A percentile compares a stretch with the other conserved stretches of the same genome.
These are phyloP conservation scores for Leucoraja erinaceus DNA, from an alignment of 2,113 vertebrate genomes.

Conservation along the genomic window DNA sequence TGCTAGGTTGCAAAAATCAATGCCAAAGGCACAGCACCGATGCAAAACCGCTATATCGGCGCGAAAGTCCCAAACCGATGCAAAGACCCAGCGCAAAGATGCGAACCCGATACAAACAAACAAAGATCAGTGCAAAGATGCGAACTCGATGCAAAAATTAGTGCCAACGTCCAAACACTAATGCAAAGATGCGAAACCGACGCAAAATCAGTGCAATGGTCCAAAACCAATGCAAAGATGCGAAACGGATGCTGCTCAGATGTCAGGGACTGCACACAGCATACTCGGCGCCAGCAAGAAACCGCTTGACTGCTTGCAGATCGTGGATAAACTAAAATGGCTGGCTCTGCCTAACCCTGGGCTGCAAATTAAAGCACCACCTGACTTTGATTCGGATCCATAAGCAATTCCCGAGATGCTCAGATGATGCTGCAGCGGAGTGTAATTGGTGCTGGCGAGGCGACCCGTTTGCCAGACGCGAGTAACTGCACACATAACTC, in stretches of 20 bases:
- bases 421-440: constrained; percentile 51
- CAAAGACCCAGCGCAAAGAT: too few species aligned
- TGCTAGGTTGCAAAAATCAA: too few species aligned
- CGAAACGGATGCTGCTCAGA: constrained; percentile 22
- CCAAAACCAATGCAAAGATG: constrained; percentile 41
- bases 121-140: too few species aligned
- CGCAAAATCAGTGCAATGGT: too few species aligned
- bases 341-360: constrained; percentile 69
- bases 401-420: constrained; percentile 65
- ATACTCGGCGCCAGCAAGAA: constrained; percentile 33
- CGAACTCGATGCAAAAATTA: too few species aligned
- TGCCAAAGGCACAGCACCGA: too few species aligned
- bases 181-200: too few species aligned
- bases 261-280: constrained; percentile 41
- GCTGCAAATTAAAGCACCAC: constrained; percentile 70
- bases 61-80: too few species aligned
- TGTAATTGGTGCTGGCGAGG: not conserved
- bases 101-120: too few species aligned
- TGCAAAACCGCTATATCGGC: too few species aligned
- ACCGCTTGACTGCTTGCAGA: constrained; percentile 58
- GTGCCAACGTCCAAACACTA: too few species aligned
- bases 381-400: constrained; percentile 75
- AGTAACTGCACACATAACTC: not conserved
- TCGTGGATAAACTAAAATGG: constrained; percentile 97
- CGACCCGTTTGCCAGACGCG: not conserved